Evolutionary conservation across 1,140 invertebrate species (phyloP).

Genomic region (Papilio aristodemus): DNA sequence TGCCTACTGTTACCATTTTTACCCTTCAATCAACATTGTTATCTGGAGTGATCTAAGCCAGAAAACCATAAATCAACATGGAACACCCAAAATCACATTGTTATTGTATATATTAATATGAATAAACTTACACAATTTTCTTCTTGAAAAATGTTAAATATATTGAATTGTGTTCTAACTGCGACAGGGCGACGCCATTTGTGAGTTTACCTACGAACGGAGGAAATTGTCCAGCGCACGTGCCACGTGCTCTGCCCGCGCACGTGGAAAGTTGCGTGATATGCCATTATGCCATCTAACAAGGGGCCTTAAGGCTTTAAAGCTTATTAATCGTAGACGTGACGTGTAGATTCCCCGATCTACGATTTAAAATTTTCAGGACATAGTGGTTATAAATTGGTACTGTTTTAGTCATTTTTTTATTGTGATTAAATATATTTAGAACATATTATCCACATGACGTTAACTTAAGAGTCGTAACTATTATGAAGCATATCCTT

Average conservation of each 20-base stretch:
- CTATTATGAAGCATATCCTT: no score
- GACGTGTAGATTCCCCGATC: neutral
- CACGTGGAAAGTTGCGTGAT: slow-evolving; percentile 1
- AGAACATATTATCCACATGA: no score
- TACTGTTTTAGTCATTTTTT: no score
- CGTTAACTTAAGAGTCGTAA: no score
- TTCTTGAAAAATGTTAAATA: neutral
- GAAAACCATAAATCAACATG: no score
- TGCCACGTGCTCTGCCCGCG: slow-evolving; percentile 30
- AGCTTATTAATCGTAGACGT: neutral
- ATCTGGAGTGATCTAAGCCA: no score
- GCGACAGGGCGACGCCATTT: slow-evolving; percentile 38
- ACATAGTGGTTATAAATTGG: neutral
- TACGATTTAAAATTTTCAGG: neutral
- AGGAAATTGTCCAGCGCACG: slow-evolving; percentile 60
- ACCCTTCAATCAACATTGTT: no score
- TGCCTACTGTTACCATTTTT: no score
- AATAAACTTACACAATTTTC: no score
- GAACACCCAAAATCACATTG: no score
- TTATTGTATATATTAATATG: no score
- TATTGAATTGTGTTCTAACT: slow-evolving; percentile 38
- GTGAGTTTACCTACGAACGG: slow-evolving; percentile 41
- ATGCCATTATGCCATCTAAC: slow-evolving; percentile 5
- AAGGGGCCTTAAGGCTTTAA: slow-evolving; percentile 2
- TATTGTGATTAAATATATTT: no score